phyloP scores from a whole-genome alignment of 2,888 invertebrate genomes.

The Apotomis capreana region DNA sequence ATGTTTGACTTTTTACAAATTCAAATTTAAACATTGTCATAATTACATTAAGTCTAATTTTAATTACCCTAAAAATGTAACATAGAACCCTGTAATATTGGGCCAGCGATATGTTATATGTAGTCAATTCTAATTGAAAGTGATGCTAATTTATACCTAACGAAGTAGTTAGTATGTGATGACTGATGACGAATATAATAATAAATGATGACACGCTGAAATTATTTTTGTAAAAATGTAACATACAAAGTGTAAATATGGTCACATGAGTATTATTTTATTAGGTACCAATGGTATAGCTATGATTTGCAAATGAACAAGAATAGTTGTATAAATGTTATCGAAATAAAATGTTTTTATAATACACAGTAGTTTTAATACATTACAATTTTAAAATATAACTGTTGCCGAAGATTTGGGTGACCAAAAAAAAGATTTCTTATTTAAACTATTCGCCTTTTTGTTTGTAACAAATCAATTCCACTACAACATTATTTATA shows the following conservation, averaged over 20 bases:
- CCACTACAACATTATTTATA: no score
- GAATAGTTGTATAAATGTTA: constrained; percentile 1
- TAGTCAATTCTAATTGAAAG: no score
- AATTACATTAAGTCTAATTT: no score
- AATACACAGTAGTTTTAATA: neutral
- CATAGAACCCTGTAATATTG: no score
- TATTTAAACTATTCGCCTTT: no score
- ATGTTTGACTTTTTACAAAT: no score
- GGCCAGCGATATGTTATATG: no score
- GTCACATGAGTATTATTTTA: neutral
- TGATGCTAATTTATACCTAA: neutral
- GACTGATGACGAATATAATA: neutral
- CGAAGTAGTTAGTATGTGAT: neutral
- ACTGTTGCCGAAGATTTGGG: no score
- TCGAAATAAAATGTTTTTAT: neutral
- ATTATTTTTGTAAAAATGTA: neutral
- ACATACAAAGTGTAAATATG: neutral
- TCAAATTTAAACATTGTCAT: no score
- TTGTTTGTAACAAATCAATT: no score
- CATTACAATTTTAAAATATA: neutral
- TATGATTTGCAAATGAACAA: neutral
- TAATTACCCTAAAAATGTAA: no score
- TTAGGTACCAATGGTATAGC: constrained; percentile 8
- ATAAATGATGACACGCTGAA: neutral
- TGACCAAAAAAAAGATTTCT: no score